Conservation (phyloP, 2,888 invertebrate genomes). For the Seladonia tumulorum region DNA sequence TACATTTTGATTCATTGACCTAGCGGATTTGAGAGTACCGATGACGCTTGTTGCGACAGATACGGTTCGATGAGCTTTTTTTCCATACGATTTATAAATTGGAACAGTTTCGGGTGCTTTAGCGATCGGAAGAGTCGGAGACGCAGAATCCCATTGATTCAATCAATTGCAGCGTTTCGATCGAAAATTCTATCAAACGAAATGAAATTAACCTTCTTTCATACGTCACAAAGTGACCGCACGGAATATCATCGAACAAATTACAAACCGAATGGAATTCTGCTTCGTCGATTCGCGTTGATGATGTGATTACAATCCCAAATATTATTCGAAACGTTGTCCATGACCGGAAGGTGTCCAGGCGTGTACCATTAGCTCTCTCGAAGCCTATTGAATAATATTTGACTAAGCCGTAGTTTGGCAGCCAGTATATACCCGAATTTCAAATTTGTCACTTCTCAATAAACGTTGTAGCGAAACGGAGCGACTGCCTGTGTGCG, state of each 20-base stretch:
- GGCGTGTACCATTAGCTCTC: constrained; percentile 21
- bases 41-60: not conserved
- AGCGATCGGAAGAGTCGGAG: not conserved
- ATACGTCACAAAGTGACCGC: not conserved
- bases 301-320: constrained; percentile 12
- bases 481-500: not conserved
- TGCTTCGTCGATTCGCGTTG: constrained; percentile 5
- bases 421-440: constrained; percentile 10
- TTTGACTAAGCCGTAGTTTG: constrained; percentile 30
- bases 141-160: not conserved
- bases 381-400: constrained; percentile 39
- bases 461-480: not conserved
- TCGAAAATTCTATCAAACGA: not conserved
- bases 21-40: too few relatives aligned
- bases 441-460: constrained; percentile 3
- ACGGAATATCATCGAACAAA: not conserved
- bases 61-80: not conserved
- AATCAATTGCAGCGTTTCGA: not conserved
- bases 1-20: too few relatives aligned
- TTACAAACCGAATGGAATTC: constrained; percentile 16
- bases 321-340: constrained; percentile 34
- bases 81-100: not conserved
- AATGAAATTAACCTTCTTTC: not conserved
- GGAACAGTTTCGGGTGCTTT: not conserved
- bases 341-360: constrained; percentile 20